phyloP scores from a whole-genome alignment of 2,888 invertebrate species.

The Notodonta dromedarius region DNA sequence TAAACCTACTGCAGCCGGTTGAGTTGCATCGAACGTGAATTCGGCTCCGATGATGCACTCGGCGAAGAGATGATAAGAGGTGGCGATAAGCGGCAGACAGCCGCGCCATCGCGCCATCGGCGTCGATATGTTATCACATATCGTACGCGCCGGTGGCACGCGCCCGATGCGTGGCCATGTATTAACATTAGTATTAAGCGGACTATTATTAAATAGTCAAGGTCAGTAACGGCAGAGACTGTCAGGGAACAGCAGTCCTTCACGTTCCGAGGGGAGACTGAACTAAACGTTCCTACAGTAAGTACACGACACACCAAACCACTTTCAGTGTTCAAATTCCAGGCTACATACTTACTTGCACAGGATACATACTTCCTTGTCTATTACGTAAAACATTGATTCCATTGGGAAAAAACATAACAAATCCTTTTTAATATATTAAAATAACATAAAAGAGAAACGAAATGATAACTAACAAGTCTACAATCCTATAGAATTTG shows the following conservation, averaged over 20 bases:
- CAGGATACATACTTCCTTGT: background rate
- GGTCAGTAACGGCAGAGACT: background rate
- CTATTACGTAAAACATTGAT: background rate
- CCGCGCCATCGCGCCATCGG: background rate
- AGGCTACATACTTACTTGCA: background rate
- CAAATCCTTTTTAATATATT: background rate
- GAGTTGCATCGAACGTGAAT: background rate
- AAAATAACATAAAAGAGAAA: background rate
- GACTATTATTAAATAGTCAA: background rate
- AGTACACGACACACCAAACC: background rate
- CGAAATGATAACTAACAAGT: background rate
- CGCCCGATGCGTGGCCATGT: background rate
- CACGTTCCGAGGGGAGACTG: background rate
- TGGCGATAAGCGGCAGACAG: background rate
- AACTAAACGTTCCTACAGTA: background rate
- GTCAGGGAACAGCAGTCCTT: background rate
- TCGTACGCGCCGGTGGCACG: background rate
- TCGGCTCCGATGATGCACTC: background rate
- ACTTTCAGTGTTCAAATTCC: background rate
- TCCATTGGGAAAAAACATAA: background rate
- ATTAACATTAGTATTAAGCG: no score
- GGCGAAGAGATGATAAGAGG: no score
- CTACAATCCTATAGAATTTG: conserved; percentile 2
- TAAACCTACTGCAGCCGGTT: background rate
- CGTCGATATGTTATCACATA: background rate